These are phyloP conservation scores for Pempheris klunzingeri DNA, from an alignment of 2,797 vertebrate species.

Conservation along the genomic window DNA sequence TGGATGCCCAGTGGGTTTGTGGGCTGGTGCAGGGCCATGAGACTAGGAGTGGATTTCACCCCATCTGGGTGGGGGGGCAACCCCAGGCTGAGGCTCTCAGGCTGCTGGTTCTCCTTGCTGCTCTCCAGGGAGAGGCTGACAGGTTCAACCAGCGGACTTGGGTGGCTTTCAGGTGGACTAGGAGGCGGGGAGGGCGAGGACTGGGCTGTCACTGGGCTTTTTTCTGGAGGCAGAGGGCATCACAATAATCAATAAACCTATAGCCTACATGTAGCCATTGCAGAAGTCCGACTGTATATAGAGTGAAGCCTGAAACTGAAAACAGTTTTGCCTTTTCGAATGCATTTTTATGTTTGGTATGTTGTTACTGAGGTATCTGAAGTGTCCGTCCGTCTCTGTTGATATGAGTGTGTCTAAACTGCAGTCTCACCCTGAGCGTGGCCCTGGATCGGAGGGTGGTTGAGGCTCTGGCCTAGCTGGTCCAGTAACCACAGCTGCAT, in stretches of 20 bases:
- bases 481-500: conserved; percentile 99
- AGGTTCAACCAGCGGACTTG: conserved; percentile 89
- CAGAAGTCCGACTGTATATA: neutral
- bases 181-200: conserved; percentile 93
- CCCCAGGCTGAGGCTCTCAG: conserved; percentile 84
- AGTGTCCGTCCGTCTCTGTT: neutral
- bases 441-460: conserved; percentile 82
- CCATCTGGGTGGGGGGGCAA: conserved; percentile 75
- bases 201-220: conserved; percentile 88
- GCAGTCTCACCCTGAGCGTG: conserved; percentile 77
- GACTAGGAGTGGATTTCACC: conserved; percentile 84
- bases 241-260: neutral
- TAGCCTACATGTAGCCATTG: neutral
- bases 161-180: conserved; percentile 89
- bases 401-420: neutral
- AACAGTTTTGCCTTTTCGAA: neutral
- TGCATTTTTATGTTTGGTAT: neutral
- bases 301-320: neutral
- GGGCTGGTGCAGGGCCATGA: conserved; percentile 79
- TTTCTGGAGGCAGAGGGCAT: conserved; percentile 72
- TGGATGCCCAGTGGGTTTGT: conserved; percentile 92
- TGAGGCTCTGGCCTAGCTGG: conserved; percentile 92
- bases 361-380: neutral
- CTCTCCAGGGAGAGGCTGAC: conserved; percentile 91
- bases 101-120: conserved; percentile 98